Conservation (phyloP, 2,888 invertebrate genomes). For the Cryptocheilus praepositus region DNA sequence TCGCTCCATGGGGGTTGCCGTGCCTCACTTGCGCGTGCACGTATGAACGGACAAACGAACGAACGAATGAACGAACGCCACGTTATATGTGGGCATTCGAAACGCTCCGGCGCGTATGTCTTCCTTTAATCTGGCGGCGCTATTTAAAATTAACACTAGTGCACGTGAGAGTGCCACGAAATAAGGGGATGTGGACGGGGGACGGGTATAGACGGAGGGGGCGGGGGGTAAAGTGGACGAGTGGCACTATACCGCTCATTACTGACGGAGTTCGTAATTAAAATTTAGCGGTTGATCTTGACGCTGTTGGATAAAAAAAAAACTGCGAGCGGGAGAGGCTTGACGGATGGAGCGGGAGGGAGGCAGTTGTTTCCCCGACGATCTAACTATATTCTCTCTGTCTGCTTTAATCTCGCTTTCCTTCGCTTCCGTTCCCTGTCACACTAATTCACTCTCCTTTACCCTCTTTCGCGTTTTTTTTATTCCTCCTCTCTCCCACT, state of each 20-base stretch:
- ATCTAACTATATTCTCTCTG: background rate
- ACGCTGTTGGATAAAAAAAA: constrained; percentile 8
- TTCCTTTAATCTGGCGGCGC: background rate
- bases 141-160: constrained; percentile 1
- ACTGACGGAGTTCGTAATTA: constrained; percentile 33
- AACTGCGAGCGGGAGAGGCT: background rate
- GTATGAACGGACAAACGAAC: background rate
- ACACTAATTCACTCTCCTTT: background rate
- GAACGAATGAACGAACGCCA: background rate
- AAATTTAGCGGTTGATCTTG: constrained; percentile 41
- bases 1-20: too few species aligned
- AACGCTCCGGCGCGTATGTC: too few species aligned
- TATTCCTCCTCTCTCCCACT: background rate
- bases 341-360: too few species aligned
- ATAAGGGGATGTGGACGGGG: too few species aligned
- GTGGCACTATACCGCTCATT: constrained; percentile 6
- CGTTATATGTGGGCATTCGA: too few species aligned
- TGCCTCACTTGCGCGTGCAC: too few species aligned
- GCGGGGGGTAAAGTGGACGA: constrained; percentile 10
- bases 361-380: background rate
- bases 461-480: background rate
- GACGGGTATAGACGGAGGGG: constrained; percentile 1
- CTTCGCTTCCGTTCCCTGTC: background rate
- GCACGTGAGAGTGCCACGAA: too few species aligned
- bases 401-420: background rate